Base-by-base conservation (phyloP, 2,113 vertebrate genomes). In the Nicator chloris region DNA sequence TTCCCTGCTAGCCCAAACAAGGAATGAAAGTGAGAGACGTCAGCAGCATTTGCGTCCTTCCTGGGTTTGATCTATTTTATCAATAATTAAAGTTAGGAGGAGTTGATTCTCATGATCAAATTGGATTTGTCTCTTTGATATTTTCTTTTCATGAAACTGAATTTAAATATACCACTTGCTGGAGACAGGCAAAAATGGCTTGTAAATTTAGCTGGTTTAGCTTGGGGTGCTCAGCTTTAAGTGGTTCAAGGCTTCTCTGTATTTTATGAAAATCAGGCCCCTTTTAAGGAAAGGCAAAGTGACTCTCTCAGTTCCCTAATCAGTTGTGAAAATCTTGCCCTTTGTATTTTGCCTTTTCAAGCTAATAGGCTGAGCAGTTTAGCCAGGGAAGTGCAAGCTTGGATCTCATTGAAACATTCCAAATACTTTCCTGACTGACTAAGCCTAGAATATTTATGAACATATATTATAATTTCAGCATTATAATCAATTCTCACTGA, bases 291-390 rank as follows among this genome's bases (percentile, higher is more conserved):
- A 95, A 88, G 54, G 26, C 15, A 90, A 88, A 95, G 82, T 50
- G 42, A 60, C n/a, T 79, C 28, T 50, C 44, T 82, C 51, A 23
- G 45, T 96, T 90, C 66, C 47, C 50, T 70, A 82, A 91, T 85
- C 54, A 91, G 42, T 70, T 0, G 0, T 37, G 78, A 82, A 97
- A 92, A 97, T 94, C 93, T 91, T 82, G 28, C 50, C 57, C 35
- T 94, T 91, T 92, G 27, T 89, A 59, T 94, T 93, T 82, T 93
- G 45, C 68, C 39, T 76, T 95, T 91, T 92, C 81, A 87, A 89
- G 50, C 45, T 94, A 60, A 77, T 35, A 80, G 66, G 59, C 51
- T 86, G 68, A 88, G 39, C 31, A 61, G 22, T 75, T 89, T 59
- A 82, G 50, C 37, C 40, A 65, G 75, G 53, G 66, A 87, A 94